Base-by-base conservation (phyloP, 2,113 vertebrate species). In the Polypterus bichir region DNA sequence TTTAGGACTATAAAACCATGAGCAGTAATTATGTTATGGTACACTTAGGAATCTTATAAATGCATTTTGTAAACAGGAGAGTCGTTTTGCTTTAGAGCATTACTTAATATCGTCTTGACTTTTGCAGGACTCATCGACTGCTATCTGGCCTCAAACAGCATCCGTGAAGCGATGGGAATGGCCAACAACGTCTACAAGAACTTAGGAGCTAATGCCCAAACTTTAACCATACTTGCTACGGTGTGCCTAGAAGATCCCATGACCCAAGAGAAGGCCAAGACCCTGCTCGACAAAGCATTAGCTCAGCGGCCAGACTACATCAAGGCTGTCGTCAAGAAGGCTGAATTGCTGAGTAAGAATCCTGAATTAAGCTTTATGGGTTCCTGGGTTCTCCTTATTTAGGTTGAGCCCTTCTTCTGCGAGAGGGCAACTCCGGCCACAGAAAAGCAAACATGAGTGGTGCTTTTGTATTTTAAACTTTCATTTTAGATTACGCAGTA, bases 131-230 rank as follows among this genome's bases (percentile, higher is more conserved):
- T 99, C 73, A 97, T 99, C 0, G 94, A 99, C 69, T 99, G 96
- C 66, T 99, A 99, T 74, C 77, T 98, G 68, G 91, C 94, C 0
- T 97, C 94, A 58, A 98, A 94, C 71, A 94, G 96, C 48, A 90
- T 97, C 60, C 88, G 96, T 4, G 95, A 99, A 64, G 96, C 96
- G 0, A 98, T 98, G 85, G 95, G 95, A 1, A 97, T 99, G 96
- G 96, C 96, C 55, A 99, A 98, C 57, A 98, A 97, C 0, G 96
- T 98, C 44, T 98, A 97, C 68, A 99, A 99, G 86, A 98, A 93
- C 6, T 83, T 99, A 48, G 95, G 94, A 60, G 89, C 93, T 44
- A 98, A 97, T 0, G 95, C 96, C 1, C 95, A 98, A 80, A 98
- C 95, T 0, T 86, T 99, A 6, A 98, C 95, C 44, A 91, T 99